Evolutionary conservation across 1,140 invertebrate genomes (phyloP).

Genomic region (Venturia canescens): DNA sequence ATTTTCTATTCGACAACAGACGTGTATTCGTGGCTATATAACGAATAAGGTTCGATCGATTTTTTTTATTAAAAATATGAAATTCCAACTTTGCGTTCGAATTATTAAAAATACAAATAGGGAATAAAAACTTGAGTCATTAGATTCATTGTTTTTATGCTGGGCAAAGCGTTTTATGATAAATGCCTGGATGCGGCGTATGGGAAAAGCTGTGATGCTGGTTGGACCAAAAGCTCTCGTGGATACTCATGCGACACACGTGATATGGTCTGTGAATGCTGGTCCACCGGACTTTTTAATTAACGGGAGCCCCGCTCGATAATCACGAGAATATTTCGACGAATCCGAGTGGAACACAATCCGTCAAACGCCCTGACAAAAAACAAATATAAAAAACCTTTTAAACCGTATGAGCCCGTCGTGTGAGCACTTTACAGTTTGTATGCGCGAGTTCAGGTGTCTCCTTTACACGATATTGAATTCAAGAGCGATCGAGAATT

Average conservation of each 20-base stretch:
- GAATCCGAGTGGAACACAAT: slow-evolving; percentile 45
- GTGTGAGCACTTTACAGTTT: background rate
- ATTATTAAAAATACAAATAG: background rate
- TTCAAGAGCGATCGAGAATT: slow-evolving; percentile 41
- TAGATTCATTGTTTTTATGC: background rate
- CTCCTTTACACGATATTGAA: slow-evolving; percentile 24
- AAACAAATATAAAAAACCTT: slow-evolving; percentile 7
- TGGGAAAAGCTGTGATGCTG: slow-evolving; percentile 9
- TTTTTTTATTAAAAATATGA: background rate
- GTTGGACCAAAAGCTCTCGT: slow-evolving; percentile 14
- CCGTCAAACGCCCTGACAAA: slow-evolving; percentile 35
- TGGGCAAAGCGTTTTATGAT: slow-evolving; percentile 7
- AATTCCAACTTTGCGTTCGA: background rate
- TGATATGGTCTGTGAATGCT: slow-evolving; percentile 12
- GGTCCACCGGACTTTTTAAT: slow-evolving; percentile 39
- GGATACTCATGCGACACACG: slow-evolving; percentile 10
- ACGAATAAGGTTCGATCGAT: no score
- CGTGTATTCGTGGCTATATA: no score
- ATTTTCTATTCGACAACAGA: no score
- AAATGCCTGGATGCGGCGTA: background rate
- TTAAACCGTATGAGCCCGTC: slow-evolving; percentile 7
- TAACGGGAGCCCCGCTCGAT: slow-evolving; percentile 21
- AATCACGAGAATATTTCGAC: slow-evolving; percentile 37
- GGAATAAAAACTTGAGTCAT: background rate
- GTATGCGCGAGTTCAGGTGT: background rate